Percentiles rank a stretch among this genome's conserved stretches.
These are phyloP conservation scores for Mellivora capensis DNA, from an alignment of 2,113 vertebrate species.

Conservation along the genomic window DNA sequence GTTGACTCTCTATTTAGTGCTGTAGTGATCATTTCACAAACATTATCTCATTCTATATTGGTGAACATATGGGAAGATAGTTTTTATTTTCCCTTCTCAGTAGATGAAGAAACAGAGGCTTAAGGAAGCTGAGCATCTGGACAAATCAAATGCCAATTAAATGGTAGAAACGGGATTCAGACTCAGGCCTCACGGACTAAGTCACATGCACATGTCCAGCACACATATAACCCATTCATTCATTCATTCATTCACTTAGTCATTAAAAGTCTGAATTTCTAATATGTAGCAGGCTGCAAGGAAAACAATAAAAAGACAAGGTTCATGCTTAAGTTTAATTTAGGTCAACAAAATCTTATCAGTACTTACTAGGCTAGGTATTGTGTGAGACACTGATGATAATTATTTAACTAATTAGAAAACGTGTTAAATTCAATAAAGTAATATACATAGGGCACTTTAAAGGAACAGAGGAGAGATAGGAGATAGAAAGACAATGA, in stretches of 20 bases:
- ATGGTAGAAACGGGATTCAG: background rate
- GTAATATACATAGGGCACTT: background rate
- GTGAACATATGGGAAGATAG: background rate
- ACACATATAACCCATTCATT: background rate
- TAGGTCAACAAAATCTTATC: background rate
- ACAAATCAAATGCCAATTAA: background rate
- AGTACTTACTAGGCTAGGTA: background rate
- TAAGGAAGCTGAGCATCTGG: background rate
- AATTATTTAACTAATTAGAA: background rate
- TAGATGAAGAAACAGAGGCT: background rate
- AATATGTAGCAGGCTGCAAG: background rate
- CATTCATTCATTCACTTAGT: background rate
- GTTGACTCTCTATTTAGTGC: background rate
- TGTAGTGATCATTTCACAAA: background rate
- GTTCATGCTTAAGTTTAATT: background rate
- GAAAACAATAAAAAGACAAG: background rate
- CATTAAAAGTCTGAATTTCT: background rate
- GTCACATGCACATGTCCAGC: background rate
- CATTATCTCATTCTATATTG: background rate
- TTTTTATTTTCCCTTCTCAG: background rate
- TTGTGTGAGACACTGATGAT: background rate
- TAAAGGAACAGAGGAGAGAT: background rate
- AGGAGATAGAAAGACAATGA: background rate
- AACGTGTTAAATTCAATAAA: background rate
- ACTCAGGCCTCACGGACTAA: background rate